Evolutionary conservation across 1,140 invertebrate genomes (phyloP).

Genomic region (Brachionus paranguensis): DNA sequence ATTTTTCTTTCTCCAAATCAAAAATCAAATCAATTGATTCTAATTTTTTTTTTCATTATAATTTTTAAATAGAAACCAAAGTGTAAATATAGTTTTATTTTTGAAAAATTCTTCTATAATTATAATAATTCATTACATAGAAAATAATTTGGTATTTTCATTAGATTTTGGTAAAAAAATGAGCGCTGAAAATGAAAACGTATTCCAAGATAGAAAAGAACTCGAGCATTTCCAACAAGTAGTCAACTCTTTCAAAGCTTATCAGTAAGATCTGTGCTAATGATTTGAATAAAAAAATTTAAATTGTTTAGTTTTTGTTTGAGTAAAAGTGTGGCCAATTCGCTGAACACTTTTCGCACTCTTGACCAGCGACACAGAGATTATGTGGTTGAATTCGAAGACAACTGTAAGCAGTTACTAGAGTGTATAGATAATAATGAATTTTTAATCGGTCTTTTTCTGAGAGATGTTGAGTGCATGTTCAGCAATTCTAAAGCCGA

Average conservation of each 20-base stretch:
- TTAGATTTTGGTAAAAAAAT: background rate
- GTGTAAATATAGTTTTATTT: background rate
- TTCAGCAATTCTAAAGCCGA: background rate
- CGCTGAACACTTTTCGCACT: background rate
- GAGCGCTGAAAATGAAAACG: background rate
- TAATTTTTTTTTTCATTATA: background rate
- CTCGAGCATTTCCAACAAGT: conserved; percentile 1
- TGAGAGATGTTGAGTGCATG: background rate
- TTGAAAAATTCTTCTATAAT: background rate
- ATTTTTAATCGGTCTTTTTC: background rate
- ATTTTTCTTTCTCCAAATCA: background rate
- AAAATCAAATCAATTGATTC: conserved; percentile 3
- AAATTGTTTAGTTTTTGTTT: conserved; percentile 2
- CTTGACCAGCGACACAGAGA: background rate
- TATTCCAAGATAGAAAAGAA: conserved; percentile 21
- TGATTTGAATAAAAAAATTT: background rate
- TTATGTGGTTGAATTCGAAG: conserved; percentile 11
- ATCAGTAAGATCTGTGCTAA: background rate
- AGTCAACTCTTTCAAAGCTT: conserved; percentile 1
- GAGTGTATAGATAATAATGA: conserved; percentile 11
- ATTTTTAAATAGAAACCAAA: background rate
- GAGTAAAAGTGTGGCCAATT: background rate
- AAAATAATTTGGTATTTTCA: conserved; percentile 14
- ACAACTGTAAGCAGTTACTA: conserved; percentile 15
- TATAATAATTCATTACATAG: conserved; percentile 1